phyloP scores from a whole-genome alignment of 2,797 vertebrate genomes.

The Sebastes oblongus region DNA sequence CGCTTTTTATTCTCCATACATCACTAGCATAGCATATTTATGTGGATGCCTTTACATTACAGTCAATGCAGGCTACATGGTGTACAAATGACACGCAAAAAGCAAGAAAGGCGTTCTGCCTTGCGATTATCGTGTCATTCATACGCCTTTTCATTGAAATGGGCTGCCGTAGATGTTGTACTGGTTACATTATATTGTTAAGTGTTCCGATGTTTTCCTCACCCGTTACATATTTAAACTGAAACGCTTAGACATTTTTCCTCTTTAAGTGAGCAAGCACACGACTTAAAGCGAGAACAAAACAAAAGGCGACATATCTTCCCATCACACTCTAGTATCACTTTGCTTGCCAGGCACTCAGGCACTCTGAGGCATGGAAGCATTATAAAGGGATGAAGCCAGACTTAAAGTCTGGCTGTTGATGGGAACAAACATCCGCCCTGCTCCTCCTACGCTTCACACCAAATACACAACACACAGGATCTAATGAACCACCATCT shows the following conservation, averaged over 20 bases:
- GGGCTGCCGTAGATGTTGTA: not conserved
- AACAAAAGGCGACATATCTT: slow-evolving; percentile 45
- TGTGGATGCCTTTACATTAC: no score
- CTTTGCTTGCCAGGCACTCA: slow-evolving; percentile 51
- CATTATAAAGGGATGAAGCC: slow-evolving; percentile 57
- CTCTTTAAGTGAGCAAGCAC: slow-evolving; percentile 10
- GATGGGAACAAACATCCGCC: slow-evolving; percentile 70
- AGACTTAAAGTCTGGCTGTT: slow-evolving; percentile 66
- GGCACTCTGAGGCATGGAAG: slow-evolving; percentile 35
- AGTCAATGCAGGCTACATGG: no score
- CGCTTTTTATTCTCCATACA: no score
- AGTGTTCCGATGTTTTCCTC: not conserved
- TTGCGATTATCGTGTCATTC: no score
- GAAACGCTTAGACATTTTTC: slow-evolving; percentile 2
- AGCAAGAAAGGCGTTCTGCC: no score
- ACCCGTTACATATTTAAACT: not conserved
- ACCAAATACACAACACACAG: slow-evolving; percentile 68
- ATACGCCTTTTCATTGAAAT: no score
- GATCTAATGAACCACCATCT: slow-evolving; percentile 78
- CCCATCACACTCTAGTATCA: slow-evolving; percentile 45
- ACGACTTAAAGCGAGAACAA: not conserved
- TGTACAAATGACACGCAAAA: no score
- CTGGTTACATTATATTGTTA: not conserved
- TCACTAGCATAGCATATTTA: no score
- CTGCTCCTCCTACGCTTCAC: slow-evolving; percentile 68